A percentile compares a stretch with the other conserved stretches of the same genome.
Conservation (phyloP, 2,113 vertebrate species). For the Ailurus styani region DNA sequence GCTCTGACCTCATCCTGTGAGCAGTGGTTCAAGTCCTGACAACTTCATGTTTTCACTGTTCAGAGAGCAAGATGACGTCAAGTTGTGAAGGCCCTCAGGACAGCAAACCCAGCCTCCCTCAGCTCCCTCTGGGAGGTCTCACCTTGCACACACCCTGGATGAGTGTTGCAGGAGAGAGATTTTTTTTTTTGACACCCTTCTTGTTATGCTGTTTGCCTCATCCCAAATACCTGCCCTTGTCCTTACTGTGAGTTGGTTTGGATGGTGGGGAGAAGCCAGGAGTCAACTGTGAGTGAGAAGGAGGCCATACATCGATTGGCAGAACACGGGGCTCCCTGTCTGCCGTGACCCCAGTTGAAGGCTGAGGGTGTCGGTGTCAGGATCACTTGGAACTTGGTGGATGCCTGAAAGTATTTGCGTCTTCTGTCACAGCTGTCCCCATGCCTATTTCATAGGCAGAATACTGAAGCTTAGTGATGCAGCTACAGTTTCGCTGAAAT, state of each 20-base stretch:
- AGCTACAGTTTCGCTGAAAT: background rate
- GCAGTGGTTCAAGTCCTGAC: background rate
- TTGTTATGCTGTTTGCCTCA: background rate
- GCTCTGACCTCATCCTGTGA: conserved; percentile 15
- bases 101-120: background rate
- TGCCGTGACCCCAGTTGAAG: background rate
- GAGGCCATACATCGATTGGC: background rate
- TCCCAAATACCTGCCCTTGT: background rate
- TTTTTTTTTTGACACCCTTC: background rate
- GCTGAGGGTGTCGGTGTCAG: background rate
- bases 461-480: background rate
- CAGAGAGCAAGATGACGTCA: background rate
- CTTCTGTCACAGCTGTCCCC: background rate
- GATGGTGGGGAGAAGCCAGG: background rate
- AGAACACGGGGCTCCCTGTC: background rate
- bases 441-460: background rate
- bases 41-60: background rate
- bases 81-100: background rate
- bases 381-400: background rate
- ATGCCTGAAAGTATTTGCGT: background rate
- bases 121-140: background rate
- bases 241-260: background rate
- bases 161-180: background rate
- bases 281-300: background rate
- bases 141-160: background rate